Base-by-base conservation (phyloP, 2,113 vertebrate genomes). In the Corythoichthys haematopterus region DNA sequence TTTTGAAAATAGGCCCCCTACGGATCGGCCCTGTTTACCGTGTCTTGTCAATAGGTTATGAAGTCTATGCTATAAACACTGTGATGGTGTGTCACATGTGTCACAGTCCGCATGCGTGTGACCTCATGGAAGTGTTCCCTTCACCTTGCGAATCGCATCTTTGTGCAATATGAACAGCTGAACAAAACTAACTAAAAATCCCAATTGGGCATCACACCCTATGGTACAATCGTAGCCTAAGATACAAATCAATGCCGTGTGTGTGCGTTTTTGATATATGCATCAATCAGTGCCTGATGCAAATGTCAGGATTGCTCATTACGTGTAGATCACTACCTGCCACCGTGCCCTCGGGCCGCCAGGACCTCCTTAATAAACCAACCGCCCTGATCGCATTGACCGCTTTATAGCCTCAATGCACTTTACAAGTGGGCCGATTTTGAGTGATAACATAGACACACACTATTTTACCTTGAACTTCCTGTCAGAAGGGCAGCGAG, bases 271-370 rank as follows among this genome's bases (percentile, higher is more conserved):
- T 14, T 77, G 79, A 83, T 76, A 71, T 85, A 79, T 68, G 57
- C 77, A 74, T 79, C 72, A 71, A 65, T 69, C 69, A 70, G 43
- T 8, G 35, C 65, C 16, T 73, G 61, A 80, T 68, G 64, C 50
- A 76, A 80, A 81, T 82, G 81, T 85, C 78, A 77, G 65, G 61
- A 74, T 80, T 20, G 1, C 63, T 78, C 53, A 79, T 80, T 69
- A 77, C 75, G 47, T 3, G 0, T 67, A 76, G 74, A 74, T 78
- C 74, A 70, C 46, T 65, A 0, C 68, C 65, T 76, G 72, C 16
- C 2, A 56, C 35, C 2, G 50, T 20, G 14, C 9, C n/a, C n/a
- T 28, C 20, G 20, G 20, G 20, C 1, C 20, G 20, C 20, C 20
- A 28, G 20, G 20, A 47, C 65, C 33, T 63, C 46, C 50, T 67